Evolutionary conservation across 2,888 invertebrate genomes (phyloP), one percentile per base, ranked within the genome.

Genomic region (Drosophila suboccidentalis): DNA sequence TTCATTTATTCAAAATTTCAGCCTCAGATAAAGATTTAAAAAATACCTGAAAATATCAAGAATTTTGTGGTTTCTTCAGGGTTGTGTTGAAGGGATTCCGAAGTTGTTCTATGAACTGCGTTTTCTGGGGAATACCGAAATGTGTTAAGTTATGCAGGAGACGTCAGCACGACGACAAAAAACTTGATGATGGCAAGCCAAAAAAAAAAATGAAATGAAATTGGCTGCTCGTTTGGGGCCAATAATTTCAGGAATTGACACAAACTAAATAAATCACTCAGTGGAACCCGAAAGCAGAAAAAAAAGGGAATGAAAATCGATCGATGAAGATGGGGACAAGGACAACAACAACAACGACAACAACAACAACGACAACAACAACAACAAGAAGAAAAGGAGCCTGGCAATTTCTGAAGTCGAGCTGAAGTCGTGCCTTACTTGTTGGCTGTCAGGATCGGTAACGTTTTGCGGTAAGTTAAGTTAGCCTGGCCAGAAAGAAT

Each of bases 251-350:
- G 79, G 89, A 90, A 90, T 91, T 85, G 87, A 80, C 77, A 74
- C 75, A 90, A 90, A 90, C 91, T 91, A 74, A 87, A 90, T 90
- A 90, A 90, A 90, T 90, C 90, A 91, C 90, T 90, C 90, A 88
- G 65, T 13, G 53, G 34, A 41, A 6, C 34, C 44, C 15, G 13
- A 39, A 46, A 66, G 17, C 22, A 22, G 1, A 22, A 19, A 11
- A 19, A 0, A 19, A 34, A n/a, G 13, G 9, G 5, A 32, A 29
- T n/a, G 13, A 43, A 11, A 41, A 17, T 26, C 26, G 26, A 26
- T 26, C 26, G 8, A 32, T 11, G 19, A 57, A 46, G 44, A 17
- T 54, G 29, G 49, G 51, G 49, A 77, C 69, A 62, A 63, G 75
- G 76, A 76, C 76, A 90, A 81, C 71, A 60, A n/a, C 38, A 5